Conservation (phyloP, 2,888 invertebrate genomes). For the Zootermopsis nevadensis region DNA sequence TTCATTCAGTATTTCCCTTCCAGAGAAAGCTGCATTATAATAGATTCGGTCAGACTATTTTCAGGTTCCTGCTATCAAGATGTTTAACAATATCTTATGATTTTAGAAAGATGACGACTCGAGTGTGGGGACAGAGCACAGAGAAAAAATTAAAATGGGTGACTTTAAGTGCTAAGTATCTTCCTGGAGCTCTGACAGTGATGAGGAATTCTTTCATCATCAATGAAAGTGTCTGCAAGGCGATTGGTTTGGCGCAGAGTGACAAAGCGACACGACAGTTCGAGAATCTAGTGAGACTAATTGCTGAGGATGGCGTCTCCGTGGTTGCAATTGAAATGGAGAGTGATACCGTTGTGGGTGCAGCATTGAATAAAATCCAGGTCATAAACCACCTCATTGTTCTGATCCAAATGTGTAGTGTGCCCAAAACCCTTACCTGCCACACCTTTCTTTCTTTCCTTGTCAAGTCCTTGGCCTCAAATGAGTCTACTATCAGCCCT, state of each 20-base stretch:
- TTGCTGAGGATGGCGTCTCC: constrained; percentile 73
- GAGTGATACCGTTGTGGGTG: constrained; percentile 70
- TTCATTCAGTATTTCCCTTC: too few species aligned
- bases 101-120: not conserved
- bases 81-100: not conserved
- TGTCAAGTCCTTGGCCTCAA: too few species aligned
- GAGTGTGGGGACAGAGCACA: constrained; percentile 4
- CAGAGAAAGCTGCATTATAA: too few species aligned
- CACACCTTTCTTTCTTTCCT: too few species aligned
- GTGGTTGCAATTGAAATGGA: constrained; percentile 70
- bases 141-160: not conserved
- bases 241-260: not conserved
- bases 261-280: not conserved
- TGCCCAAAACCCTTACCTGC: too few species aligned
- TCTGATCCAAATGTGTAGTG: too few species aligned
- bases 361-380: constrained; percentile 77
- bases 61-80: not conserved
- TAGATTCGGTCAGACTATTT: not conserved
- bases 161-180: not conserved
- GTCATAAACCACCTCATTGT: not conserved
- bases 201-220: constrained; percentile 25
- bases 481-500: too few species aligned
- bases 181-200: not conserved
- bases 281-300: not conserved
- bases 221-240: not conserved